Evolutionary conservation across 1,140 invertebrate species (phyloP).

Genomic region (Charaxes varanes): DNA sequence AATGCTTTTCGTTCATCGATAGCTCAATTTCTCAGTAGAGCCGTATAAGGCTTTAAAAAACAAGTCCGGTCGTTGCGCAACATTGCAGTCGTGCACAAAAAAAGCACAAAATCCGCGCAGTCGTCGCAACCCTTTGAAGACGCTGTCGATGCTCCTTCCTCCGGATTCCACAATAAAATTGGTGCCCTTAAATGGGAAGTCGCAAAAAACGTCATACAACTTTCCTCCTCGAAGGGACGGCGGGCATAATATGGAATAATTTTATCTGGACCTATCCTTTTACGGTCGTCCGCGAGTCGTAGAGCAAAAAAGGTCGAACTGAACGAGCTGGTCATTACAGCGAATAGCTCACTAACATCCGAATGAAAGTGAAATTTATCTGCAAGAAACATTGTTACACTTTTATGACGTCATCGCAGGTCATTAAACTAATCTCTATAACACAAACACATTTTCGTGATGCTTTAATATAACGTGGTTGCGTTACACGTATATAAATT

Average conservation of each 20-base stretch:
- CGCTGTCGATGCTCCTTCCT: constrained; percentile 27
- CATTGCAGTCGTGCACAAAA: not conserved
- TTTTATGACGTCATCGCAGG: too few species aligned
- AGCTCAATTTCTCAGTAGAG: too few species aligned
- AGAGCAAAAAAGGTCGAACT: constrained; percentile 46
- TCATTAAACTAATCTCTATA: too few species aligned
- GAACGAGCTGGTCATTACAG: constrained; percentile 42
- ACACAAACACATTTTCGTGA: too few species aligned
- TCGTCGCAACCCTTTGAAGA: constrained; percentile 38
- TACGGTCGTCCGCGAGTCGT: constrained; percentile 42
- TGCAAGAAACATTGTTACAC: too few species aligned
- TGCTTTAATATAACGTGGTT: too few species aligned
- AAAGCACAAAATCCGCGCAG: constrained; percentile 7
- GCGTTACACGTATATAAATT: too few species aligned
- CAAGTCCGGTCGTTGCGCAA: not conserved
- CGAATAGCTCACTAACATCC: constrained; percentile 39
- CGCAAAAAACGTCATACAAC: constrained; percentile 56
- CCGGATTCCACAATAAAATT: constrained; percentile 52
- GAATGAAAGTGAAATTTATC: constrained; percentile 51
- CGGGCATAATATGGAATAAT: constrained; percentile 57
- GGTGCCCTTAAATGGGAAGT: constrained; percentile 51
- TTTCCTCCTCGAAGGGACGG: constrained; percentile 63
- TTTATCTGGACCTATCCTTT: constrained; percentile 61
- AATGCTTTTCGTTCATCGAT: too few species aligned
- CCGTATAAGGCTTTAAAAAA: not conserved